Base-by-base conservation (phyloP, 2,113 vertebrate species). In the Todiramphus chloris region DNA sequence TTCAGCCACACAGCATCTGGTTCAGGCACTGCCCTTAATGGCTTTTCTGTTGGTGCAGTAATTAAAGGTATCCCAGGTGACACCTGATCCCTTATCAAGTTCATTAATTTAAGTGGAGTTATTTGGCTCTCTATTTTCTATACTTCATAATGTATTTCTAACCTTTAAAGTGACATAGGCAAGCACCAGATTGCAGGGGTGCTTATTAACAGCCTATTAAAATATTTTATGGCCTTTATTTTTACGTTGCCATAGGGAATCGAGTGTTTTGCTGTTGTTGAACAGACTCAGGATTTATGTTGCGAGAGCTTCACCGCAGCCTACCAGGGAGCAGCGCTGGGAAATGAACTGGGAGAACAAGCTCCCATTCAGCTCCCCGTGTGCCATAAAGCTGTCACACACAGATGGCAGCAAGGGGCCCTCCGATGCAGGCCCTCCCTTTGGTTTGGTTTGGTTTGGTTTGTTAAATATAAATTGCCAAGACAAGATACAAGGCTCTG, bases 41-140 rank as follows among this genome's bases (percentile, higher is more conserved):
- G 91, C 74, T 97, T 93, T 96, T 95, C 91, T 97, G 96, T 97
- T 96, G 92, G 66, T 93, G 91, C 77, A 89, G 92, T 96, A 96
- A 97, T 97, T 97, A 95, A 97, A 92, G 77, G 89, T 87, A 96
- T 96, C 95, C 96, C 95, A 94, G 90, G 95, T 95, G 96, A 93
- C 96, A 96, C 70, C 74, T 87, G 77, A 94, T 96, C 89, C 90
- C 83, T 97, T 97, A 97, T 95, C 96, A 96, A 92, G 92, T 96
- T 96, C 96, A 96, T 94, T 95, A 94, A 94, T 96, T 95, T 95
- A 96, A 96, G 92, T 96, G 92, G 90, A 93, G 94, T 89, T 96
- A 96, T 92, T 96, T 94, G 77, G 89, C 59, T 88, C 64, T 94
- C 60, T 95, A 50, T 94, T 96, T 96, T 95, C 95, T 93, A 84